phyloP scores from a whole-genome alignment of 1,140 invertebrate genomes.

The Tachypleus tridentatus region DNA sequence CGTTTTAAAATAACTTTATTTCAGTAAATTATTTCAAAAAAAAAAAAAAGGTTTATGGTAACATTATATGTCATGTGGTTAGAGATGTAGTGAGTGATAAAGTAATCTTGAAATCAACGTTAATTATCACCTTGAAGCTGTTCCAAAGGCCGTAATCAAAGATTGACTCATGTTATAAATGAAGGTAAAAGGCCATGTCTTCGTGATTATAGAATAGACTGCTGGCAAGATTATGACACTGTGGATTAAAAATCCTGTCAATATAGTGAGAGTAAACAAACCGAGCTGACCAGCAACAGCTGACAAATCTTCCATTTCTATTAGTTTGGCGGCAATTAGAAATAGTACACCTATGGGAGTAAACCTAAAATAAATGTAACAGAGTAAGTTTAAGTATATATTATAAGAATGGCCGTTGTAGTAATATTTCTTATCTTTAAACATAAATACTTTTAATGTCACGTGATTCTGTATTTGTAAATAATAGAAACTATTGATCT shows the following conservation, averaged over 20 bases:
- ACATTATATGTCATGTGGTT: too few species aligned
- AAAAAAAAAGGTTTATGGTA: too few species aligned
- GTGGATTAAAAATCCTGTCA: constrained; percentile 76
- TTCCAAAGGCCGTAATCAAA: constrained; percentile 79
- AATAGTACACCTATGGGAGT: constrained; percentile 86
- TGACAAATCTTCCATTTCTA: constrained; percentile 70
- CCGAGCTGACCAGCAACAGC: constrained; percentile 73
- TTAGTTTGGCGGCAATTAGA: constrained; percentile 74
- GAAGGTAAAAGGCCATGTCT: constrained; percentile 63
- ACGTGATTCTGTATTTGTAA: not conserved
- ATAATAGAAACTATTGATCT: too few species aligned
- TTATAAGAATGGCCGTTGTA: not conserved
- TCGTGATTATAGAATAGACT: constrained; percentile 63
- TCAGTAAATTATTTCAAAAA: too few species aligned
- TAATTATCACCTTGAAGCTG: constrained; percentile 62
- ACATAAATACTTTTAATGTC: constrained; percentile 1
- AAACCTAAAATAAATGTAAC: constrained; percentile 46
- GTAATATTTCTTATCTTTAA: constrained; percentile 8
- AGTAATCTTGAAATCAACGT: too few species aligned
- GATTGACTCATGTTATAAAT: constrained; percentile 75
- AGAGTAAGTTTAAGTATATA: too few species aligned
- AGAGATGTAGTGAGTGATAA: too few species aligned
- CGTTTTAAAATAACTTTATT: too few species aligned
- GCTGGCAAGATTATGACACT: constrained; percentile 75
- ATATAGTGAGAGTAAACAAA: constrained; percentile 79